Conservation (phyloP, 2,797 vertebrate species). For the Sphenopsis melanotis region DNA sequence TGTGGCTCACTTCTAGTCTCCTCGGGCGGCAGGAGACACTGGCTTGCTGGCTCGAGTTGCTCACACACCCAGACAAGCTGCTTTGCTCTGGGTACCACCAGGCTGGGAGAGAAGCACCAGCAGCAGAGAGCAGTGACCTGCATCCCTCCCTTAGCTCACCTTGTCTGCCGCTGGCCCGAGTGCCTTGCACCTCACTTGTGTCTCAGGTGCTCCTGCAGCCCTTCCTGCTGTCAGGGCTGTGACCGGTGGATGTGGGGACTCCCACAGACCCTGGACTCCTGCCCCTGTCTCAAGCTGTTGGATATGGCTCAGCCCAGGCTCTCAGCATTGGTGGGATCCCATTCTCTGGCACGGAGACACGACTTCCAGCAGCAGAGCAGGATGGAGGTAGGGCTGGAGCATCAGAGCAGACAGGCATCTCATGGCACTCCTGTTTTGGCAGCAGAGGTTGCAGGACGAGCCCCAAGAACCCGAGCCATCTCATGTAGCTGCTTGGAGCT, state of each 20-base stretch:
- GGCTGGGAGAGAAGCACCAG: neutral
- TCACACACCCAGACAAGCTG: neutral
- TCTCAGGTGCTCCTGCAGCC: neutral
- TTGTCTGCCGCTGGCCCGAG: neutral
- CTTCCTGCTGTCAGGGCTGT: neutral
- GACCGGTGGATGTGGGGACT: rapidly evolving
- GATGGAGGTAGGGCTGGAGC: neutral
- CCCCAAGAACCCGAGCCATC: neutral
- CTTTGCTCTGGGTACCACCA: neutral
- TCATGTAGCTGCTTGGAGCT: neutral
- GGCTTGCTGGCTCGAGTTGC: conserved; percentile 33
- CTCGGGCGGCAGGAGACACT: neutral
- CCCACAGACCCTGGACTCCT: neutral
- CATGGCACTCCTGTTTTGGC: neutral
- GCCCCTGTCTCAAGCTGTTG: neutral
- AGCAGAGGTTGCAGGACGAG: neutral
- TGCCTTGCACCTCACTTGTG: neutral
- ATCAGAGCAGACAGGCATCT: neutral
- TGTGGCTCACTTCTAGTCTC: conserved; percentile 27
- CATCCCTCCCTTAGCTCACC: neutral
- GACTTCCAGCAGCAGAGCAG: neutral
- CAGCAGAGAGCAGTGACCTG: neutral
- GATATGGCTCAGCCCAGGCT: neutral
- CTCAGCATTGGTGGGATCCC: neutral
- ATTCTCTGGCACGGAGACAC: neutral